Conservation (phyloP, 1,140 invertebrate species). For the Rhopalosiphum padi region DNA sequence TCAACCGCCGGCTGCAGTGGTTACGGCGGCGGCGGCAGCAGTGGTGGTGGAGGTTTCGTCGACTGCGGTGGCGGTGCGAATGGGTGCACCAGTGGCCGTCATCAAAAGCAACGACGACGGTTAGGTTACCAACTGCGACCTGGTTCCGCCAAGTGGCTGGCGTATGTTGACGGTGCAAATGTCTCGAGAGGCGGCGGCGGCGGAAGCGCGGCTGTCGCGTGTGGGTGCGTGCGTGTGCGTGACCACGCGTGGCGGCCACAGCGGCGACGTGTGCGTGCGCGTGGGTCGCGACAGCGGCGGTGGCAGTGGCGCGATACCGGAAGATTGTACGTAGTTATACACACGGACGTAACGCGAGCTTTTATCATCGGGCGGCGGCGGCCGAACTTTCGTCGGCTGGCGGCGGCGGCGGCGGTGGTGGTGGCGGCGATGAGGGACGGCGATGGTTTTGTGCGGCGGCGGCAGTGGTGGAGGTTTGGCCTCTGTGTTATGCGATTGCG, state of each 20-base stretch:
- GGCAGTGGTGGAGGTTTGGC: constrained; percentile 7
- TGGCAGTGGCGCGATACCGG: neutral
- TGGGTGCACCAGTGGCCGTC: neutral
- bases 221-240: neutral
- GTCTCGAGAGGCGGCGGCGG: neutral
- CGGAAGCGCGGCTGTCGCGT: neutral
- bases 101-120: neutral
- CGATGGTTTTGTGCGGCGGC: neutral
- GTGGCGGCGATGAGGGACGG: neutral
- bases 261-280: neutral
- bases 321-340: neutral
- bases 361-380: constrained; percentile 8
- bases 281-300: neutral
- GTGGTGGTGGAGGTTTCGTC: neutral
- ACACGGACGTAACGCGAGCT: neutral
- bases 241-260: neutral
- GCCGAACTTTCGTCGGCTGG: neutral
- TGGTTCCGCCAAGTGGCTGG: neutral
- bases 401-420: neutral
- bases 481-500: neutral
- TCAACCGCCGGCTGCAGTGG: neutral
- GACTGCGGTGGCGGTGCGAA: neutral
- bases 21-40: neutral
- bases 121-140: neutral
- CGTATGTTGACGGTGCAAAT: neutral